phyloP scores from a whole-genome alignment of 2,888 invertebrate genomes.

The Drosophila gaucha region DNA sequence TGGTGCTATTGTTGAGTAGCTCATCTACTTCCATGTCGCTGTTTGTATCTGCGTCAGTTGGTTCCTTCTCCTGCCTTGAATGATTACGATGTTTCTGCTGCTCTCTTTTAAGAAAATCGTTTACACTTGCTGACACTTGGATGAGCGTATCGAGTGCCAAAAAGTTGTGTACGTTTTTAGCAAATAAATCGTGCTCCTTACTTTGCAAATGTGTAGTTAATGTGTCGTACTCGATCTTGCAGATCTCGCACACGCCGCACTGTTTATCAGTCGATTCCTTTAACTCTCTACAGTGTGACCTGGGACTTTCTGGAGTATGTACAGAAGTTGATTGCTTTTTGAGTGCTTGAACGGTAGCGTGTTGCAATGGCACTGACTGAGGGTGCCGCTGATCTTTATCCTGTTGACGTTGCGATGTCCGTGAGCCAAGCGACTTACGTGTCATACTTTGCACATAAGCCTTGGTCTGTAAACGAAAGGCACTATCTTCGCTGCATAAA shows the following conservation, averaged over 20 bases:
- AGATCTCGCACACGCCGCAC: conserved; percentile 92
- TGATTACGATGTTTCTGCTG: conserved; percentile 82
- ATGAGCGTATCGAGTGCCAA: conserved; percentile 90
- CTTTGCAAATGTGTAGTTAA: conserved; percentile 90
- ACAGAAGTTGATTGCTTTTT: conserved; percentile 43
- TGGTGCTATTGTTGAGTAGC: conserved; percentile 57
- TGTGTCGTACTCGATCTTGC: conserved; percentile 90
- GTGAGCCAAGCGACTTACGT: conserved; percentile 81
- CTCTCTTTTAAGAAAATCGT: conserved; percentile 88
- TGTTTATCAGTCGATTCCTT: conserved; percentile 84
- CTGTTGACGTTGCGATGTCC: conserved; percentile 76
- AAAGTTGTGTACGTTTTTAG: conserved; percentile 90
- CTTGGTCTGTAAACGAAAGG: conserved; percentile 75
- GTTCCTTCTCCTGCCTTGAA: conserved; percentile 67
- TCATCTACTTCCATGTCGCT: conserved; percentile 81
- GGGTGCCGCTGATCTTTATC: conserved; percentile 40
- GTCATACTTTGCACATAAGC: conserved; percentile 78
- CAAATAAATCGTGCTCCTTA: conserved; percentile 90
- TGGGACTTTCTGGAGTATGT: conserved; percentile 45
- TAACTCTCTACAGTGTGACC: conserved; percentile 56
- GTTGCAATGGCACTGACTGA: conserved; percentile 29
- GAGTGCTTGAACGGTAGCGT: conserved; percentile 55
- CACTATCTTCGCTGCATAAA: conserved; percentile 82
- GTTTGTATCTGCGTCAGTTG: conserved; percentile 16
- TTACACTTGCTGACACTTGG: conserved; percentile 88